Conservation (phyloP, 2,888 invertebrate genomes). For the Allacma fusca region DNA sequence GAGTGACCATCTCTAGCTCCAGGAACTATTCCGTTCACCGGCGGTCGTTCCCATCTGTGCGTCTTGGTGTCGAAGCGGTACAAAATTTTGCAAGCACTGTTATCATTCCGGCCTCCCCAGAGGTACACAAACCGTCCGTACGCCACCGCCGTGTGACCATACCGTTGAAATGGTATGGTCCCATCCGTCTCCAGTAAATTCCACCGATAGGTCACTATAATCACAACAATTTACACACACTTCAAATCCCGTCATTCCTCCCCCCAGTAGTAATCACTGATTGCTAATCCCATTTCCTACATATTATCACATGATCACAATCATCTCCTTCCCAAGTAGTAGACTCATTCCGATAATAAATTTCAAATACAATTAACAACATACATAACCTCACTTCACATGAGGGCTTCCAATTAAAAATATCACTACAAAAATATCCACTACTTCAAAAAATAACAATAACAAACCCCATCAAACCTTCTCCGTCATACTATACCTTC, state of each 20-base stretch:
- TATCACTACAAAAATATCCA: too few species aligned
- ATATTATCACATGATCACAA: too few species aligned
- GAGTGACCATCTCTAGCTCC: conserved; percentile 90
- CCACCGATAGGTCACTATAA: conserved; percentile 67
- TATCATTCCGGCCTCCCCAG: conserved; percentile 93
- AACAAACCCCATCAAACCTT: too few species aligned
- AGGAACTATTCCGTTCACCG: conserved; percentile 75
- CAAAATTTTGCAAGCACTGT: conserved; percentile 79
- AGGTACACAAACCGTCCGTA: conserved; percentile 81
- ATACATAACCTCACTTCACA: too few species aligned
- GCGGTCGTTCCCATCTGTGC: conserved; percentile 74
- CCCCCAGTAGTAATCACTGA: too few species aligned
- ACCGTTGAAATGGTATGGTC: conserved; percentile 77
- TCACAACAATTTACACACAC: not conserved
- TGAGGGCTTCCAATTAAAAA: too few species aligned
- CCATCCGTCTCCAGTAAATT: conserved; percentile 64
- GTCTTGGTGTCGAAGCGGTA: conserved; percentile 80
- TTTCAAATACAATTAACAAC: too few species aligned
- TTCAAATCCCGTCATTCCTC: not conserved
- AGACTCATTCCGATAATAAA: too few species aligned
- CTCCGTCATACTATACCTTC: too few species aligned
- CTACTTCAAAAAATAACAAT: too few species aligned
- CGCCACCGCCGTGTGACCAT: conserved; percentile 90
- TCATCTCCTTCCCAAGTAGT: too few species aligned
- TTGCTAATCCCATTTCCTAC: too few species aligned